phyloP scores from a whole-genome alignment of 1,140 invertebrate genomes.

The Aricia agestis region DNA sequence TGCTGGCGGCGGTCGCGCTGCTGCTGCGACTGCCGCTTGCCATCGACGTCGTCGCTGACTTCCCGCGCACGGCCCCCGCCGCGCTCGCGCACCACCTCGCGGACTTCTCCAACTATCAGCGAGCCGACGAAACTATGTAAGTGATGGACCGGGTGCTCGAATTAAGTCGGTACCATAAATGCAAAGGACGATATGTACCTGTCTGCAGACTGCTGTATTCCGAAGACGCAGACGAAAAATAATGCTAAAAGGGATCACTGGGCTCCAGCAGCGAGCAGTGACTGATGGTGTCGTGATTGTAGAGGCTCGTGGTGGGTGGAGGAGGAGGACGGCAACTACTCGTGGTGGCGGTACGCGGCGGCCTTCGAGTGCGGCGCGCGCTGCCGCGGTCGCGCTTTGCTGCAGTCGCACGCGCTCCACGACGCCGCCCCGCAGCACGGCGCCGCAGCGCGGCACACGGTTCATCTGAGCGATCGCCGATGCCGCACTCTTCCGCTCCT shows the following conservation, averaged over 20 bases:
- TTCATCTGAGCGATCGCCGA: slow-evolving; percentile 26
- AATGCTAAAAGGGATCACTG: no score
- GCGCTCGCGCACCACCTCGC: slow-evolving; percentile 45
- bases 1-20: slow-evolving; percentile 25
- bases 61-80: slow-evolving; percentile 28
- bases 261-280: no score
- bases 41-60: slow-evolving; percentile 24
- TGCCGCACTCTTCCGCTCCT: slow-evolving; percentile 38
- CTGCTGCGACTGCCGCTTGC: slow-evolving; percentile 26
- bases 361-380: slow-evolving; percentile 47
- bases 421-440: slow-evolving; percentile 18
- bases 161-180: no score
- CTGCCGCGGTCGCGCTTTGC: slow-evolving; percentile 41
- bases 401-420: slow-evolving; percentile 18
- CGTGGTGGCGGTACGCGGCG: slow-evolving; percentile 48
- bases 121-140: slow-evolving; percentile 29
- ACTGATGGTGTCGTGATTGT: background rate
- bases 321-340: slow-evolving; percentile 46
- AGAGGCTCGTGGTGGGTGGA: slow-evolving; percentile 46
- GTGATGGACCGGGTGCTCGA: background rate
- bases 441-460: slow-evolving; percentile 23
- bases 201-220: no score
- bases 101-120: slow-evolving; percentile 43
- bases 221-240: no score
- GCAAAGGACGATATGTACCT: no score